phyloP scores from a whole-genome alignment of 2,797 vertebrate species.

The Poeciliopsis paucimaculata region DNA sequence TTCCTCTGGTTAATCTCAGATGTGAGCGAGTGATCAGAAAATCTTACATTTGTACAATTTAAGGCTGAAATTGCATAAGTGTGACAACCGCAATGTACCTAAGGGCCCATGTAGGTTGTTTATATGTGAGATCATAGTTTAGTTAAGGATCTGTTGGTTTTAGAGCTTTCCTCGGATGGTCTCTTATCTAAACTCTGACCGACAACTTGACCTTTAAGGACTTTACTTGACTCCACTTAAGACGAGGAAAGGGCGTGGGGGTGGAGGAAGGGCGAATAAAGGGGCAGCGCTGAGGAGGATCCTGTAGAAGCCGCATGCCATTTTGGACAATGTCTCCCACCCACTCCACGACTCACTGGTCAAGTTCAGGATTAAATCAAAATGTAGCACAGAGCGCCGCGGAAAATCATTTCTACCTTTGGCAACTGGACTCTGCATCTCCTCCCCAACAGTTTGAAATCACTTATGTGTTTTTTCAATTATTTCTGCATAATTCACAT shows the following conservation, averaged over 20 bases:
- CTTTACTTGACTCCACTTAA: slow-evolving; percentile 77
- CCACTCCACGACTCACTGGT: no score
- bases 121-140: not conserved
- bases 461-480: no score
- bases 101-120: not conserved
- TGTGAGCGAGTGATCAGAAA: not conserved
- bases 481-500: no score
- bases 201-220: slow-evolving; percentile 71
- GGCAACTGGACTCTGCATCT: no score
- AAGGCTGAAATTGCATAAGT: not conserved
- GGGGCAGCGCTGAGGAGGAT: no score
- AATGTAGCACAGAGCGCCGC: no score
- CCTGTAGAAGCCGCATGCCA: no score
- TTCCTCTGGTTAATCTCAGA: not conserved
- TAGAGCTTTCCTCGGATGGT: slow-evolving; percentile 57
- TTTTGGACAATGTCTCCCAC: no score
- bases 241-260: slow-evolving; percentile 24
- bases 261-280: not conserved
- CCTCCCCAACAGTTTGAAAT: no score
- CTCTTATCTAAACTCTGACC: slow-evolving; percentile 72
- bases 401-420: no score
- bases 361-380: no score
- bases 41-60: not conserved
- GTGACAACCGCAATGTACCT: not conserved
- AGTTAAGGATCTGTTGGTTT: slow-evolving; percentile 11